Evolutionary conservation across 2,113 vertebrate species (phyloP), one percentile per base, ranked within the genome.

Genomic region (Anthoscopus minutus): DNA sequence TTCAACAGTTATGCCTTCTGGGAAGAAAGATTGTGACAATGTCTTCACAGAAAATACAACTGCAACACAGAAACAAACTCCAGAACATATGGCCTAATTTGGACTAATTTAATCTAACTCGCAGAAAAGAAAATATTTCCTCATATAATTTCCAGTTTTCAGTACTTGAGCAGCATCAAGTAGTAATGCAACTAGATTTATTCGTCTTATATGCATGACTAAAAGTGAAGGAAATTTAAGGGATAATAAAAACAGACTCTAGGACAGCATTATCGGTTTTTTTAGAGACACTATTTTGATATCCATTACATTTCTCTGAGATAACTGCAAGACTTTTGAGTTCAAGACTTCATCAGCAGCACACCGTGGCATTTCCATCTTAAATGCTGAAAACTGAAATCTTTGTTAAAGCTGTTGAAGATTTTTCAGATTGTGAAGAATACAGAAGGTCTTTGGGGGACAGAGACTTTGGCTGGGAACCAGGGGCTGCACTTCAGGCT

Each of bases 361-460:
- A 76, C 5, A 62, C 12, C 9, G 11, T 38, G 28, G 40, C 2
- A 76, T 42, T 89, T 81, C n/a, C 27, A 79, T 8, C 64, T 28
- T 8, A 85, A 57, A 61, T n/a, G 11, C 4, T 76, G n/a, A 67
- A 91, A 86, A 60, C 18, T 15, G 23, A 67, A 44, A 64, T 17
- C 3, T 74, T 72, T 51, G 60, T 15, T 42, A 6, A 58, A 81
- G 15, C 38, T 73, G 77, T 58, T 25, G 53, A 51, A 4, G 7
- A 40, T 42, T 83, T 86, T 90, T 86, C 78, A 81, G 40, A 44
- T 21, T 58, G 37, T 70, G 51, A 71, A 79, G 57, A 33, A 19
- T 27, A 23, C 0, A 0, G 35, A 60, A 73, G 10, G 30, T 47
- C 37, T 38, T 33, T n/a, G 37, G 27, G 22, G 10, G 35, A 28